phyloP scores from a whole-genome alignment of 2,888 invertebrate genomes.

The Agonopterix alstromeriana region DNA sequence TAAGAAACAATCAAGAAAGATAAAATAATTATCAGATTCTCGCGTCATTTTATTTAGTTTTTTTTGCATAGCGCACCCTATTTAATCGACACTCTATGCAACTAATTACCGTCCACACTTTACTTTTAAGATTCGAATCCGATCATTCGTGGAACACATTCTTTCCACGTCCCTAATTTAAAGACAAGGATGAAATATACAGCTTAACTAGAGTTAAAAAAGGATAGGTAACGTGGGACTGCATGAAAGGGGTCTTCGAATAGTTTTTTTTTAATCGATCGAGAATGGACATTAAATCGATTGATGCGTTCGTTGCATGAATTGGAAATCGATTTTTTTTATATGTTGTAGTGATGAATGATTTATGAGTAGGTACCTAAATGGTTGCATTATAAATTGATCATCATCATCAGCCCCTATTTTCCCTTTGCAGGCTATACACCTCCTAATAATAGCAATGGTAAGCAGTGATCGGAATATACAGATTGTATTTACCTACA shows the following conservation, averaged over 20 bases:
- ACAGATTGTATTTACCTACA: no score
- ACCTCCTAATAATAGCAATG: no score
- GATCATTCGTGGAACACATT: neutral
- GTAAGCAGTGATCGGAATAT: no score
- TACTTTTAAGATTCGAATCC: neutral
- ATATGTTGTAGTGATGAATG: neutral
- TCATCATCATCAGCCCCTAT: no score
- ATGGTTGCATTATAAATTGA: no score
- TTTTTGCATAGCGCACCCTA: no score
- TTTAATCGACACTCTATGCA: no score
- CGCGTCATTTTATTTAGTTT: no score
- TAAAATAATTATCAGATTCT: no score
- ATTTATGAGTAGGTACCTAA: neutral
- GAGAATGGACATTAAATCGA: neutral
- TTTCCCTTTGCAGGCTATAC: no score
- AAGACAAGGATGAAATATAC: neutral
- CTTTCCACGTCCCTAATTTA: neutral
- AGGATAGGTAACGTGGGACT: neutral
- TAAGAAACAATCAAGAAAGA: no score
- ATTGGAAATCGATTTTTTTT: neutral
- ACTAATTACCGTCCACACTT: no score
- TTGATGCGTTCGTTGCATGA: neutral
- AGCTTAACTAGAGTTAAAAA: neutral
- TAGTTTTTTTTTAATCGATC: slow-evolving; percentile 1
- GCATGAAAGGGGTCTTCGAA: neutral